phyloP scores from a whole-genome alignment of 2,888 invertebrate genomes.

The Folsomia manolachei region DNA sequence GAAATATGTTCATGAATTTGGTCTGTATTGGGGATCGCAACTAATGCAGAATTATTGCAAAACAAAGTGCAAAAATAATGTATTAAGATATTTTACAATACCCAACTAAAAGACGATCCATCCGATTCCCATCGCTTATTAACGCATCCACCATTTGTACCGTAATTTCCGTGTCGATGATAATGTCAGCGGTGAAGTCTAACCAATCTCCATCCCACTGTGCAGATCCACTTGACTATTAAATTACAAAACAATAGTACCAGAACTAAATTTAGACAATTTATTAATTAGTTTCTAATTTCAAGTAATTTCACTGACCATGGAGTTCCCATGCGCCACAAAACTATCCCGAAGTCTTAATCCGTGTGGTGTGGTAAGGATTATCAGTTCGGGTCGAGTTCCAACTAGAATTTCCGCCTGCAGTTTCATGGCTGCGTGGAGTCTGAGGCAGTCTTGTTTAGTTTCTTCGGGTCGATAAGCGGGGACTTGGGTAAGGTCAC shows the following conservation, averaged over 20 bases:
- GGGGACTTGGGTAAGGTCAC: conserved; percentile 27
- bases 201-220: conserved; percentile 20
- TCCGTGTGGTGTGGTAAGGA: conserved; percentile 29
- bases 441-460: conserved; percentile 18
- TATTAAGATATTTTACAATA: neutral
- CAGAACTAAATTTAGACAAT: neutral
- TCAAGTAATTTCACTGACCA: no score
- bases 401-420: conserved; percentile 13
- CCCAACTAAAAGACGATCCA: conserved; percentile 10
- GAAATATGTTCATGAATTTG: neutral
- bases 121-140: neutral
- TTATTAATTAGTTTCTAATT: no score
- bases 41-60: no score
- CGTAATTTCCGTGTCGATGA: conserved; percentile 9
- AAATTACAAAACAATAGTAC: neutral
- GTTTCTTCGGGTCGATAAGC: conserved; percentile 14
- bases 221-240: neutral
- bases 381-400: conserved; percentile 19
- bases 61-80: no score
- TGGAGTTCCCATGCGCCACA: neutral
- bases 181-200: conserved; percentile 8
- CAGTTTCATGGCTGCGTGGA: conserved; percentile 23
- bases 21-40: neutral
- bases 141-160: neutral
- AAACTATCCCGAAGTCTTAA: conserved; percentile 3